A percentile compares a stretch with the other conserved stretches of the same genome.
These are phyloP conservation scores for Lerista edwardsae DNA, from an alignment of 2,797 vertebrate genomes.

Conservation along the genomic window DNA sequence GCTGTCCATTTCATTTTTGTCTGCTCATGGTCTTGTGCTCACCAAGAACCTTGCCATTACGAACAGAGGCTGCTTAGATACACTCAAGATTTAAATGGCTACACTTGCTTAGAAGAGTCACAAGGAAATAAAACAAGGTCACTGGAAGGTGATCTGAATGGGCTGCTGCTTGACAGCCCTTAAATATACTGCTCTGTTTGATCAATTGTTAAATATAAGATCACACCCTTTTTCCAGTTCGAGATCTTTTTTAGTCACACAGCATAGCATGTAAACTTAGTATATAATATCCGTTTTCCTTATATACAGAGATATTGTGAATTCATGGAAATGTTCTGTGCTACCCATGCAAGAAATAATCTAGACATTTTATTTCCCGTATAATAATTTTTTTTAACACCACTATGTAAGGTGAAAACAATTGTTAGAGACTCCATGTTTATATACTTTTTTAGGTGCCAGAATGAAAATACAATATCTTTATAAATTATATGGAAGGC, in stretches of 20 bases:
- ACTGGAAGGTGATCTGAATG: conserved; percentile 12
- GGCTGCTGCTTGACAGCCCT: conserved; percentile 33
- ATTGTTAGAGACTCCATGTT: neutral
- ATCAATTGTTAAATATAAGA: conserved; percentile 43
- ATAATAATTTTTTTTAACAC: neutral
- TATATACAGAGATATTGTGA: conserved; percentile 46
- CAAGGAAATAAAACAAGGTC: conserved; percentile 23
- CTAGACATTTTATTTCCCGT: conserved; percentile 15
- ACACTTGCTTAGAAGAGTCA: conserved; percentile 14
- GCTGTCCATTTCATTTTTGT: neutral
- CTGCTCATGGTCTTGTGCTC: neutral
- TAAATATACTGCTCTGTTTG: conserved; percentile 31
- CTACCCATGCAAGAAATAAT: conserved; percentile 38
- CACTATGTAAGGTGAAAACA: neutral
- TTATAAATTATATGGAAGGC: neutral
- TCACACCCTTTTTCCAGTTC: conserved; percentile 39
- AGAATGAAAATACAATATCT: conserved; percentile 39
- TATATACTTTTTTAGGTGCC: neutral
- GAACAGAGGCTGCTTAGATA: neutral
- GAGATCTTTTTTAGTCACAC: conserved; percentile 43
- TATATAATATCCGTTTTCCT: conserved; percentile 48
- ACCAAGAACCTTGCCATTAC: conserved; percentile 14
- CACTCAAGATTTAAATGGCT: neutral
- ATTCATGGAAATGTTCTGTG: conserved; percentile 37
- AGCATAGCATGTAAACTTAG: conserved; percentile 48